Conservation (phyloP, 2,888 invertebrate genomes). For the Aquatica leii region DNA sequence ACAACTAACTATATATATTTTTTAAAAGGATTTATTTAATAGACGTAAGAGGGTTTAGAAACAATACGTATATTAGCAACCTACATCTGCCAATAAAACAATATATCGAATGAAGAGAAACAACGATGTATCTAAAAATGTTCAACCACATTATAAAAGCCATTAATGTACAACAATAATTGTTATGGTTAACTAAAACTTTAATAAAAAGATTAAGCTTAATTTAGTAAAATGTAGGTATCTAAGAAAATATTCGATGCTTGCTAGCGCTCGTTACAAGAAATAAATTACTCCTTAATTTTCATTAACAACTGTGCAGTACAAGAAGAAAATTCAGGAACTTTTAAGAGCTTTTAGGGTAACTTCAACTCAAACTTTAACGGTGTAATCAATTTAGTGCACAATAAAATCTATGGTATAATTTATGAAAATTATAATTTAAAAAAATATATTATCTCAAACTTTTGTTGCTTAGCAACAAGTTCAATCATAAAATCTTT, state of each 20-base stretch:
- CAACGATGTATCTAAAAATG: conserved; percentile 16
- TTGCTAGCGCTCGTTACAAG: not conserved
- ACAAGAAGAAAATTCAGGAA: conserved; percentile 21
- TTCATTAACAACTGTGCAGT: conserved; percentile 21
- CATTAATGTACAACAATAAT: conserved; percentile 4
- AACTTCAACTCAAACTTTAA: conserved; percentile 21
- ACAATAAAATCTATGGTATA: conserved; percentile 18
- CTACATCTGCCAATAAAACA: conserved; percentile 27
- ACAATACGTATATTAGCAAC: conserved; percentile 25
- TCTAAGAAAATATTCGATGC: conserved; percentile 7
- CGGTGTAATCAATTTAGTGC: conserved; percentile 25
- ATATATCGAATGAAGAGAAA: conserved; percentile 24
- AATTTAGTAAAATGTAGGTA: too few species aligned
- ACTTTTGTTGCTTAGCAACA: not conserved
- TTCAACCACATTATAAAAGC: conserved; percentile 15
- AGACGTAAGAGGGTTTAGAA: conserved; percentile 21
- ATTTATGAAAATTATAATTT: conserved; percentile 5
- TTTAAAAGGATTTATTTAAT: conserved; percentile 25
- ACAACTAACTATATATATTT: conserved; percentile 6
- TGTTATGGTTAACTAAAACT: too few species aligned
- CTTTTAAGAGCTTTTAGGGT: conserved; percentile 28
- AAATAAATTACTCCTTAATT: conserved; percentile 19
- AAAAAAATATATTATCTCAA: conserved; percentile 8
- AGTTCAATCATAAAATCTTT: not conserved
- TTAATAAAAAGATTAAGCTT: too few species aligned